Evolutionary conservation across 1,140 invertebrate genomes (phyloP).

Genomic region (Drosophila nannoptera): DNA sequence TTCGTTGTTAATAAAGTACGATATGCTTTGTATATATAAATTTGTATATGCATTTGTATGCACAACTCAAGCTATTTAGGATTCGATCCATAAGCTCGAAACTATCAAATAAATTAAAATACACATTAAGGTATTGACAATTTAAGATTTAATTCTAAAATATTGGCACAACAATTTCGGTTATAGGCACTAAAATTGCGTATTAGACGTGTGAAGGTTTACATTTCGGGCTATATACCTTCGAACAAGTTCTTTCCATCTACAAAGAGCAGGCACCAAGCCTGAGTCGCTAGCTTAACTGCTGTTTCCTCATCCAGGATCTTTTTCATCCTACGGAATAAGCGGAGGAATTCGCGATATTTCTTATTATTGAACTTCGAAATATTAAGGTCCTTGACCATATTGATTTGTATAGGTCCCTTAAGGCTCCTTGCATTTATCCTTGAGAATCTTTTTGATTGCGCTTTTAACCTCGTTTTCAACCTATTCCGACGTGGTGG

Average conservation of each 20-base stretch:
- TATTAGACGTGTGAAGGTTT: no score
- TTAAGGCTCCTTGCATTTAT: neutral
- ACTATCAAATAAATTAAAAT: no score
- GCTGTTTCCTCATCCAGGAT: neutral
- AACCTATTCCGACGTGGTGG: neutral
- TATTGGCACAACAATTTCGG: no score
- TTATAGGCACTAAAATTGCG: no score
- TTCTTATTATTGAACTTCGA: neutral
- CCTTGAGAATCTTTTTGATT: neutral
- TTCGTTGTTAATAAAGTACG: slow-evolving; percentile 30
- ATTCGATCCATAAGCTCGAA: no score
- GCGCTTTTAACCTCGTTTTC: neutral
- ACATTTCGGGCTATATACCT: no score
- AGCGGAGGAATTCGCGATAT: neutral
- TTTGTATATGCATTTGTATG: neutral
- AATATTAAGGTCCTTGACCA: neutral
- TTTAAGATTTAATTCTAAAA: no score
- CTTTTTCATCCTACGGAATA: neutral
- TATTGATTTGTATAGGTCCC: neutral
- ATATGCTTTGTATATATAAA: neutral
- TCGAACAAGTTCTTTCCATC: neutral
- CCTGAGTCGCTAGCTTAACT: neutral
- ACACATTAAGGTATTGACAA: no score
- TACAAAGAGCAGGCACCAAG: neutral
- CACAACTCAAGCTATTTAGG: no score